A percentile compares a stretch with the other conserved stretches of the same genome.
phyloP scores from a whole-genome alignment of 2,888 invertebrate species.

The Oligia latruncula region DNA sequence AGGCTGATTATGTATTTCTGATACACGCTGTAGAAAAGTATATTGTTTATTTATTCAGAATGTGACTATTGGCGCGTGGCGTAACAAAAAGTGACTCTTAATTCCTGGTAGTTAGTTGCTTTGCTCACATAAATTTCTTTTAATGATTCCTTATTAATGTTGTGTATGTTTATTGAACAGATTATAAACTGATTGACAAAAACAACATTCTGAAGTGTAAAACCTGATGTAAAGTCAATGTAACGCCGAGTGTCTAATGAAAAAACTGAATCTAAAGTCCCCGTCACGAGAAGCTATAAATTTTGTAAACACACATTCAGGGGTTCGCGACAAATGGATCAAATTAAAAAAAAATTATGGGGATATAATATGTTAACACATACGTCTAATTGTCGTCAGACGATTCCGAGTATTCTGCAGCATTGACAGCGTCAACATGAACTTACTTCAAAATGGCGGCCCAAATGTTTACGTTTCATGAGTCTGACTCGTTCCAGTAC shows the following conservation, averaged over 20 bases:
- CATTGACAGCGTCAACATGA: too few relatives aligned
- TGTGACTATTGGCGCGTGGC: conserved; percentile 62
- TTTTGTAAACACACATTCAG: too few relatives aligned
- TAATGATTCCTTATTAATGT: conserved; percentile 8
- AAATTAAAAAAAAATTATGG: too few relatives aligned
- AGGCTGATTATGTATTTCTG: background rate
- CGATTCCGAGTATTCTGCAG: too few relatives aligned
- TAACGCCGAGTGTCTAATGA: too few relatives aligned
- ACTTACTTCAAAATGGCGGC: too few relatives aligned
- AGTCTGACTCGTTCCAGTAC: too few relatives aligned
- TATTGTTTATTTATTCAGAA: conserved; percentile 62
- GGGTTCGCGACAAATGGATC: too few relatives aligned
- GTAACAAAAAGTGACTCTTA: conserved; percentile 38
- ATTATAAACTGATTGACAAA: conserved; percentile 9
- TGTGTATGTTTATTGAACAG: conserved; percentile 7
- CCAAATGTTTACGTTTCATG: too few relatives aligned
- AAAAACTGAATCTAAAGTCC: background rate
- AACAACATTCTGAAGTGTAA: background rate
- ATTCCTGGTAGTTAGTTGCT: conserved; percentile 26
- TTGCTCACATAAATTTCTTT: conserved; percentile 30
- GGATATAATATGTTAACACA: too few relatives aligned
- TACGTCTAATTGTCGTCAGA: too few relatives aligned
- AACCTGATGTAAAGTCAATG: background rate
- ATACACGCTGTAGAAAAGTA: background rate
- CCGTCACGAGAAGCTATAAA: too few relatives aligned